These are phyloP conservation scores for Scotopteryx bipunctaria DNA, from an alignment of 2,888 invertebrate species.

Conservation along the genomic window DNA sequence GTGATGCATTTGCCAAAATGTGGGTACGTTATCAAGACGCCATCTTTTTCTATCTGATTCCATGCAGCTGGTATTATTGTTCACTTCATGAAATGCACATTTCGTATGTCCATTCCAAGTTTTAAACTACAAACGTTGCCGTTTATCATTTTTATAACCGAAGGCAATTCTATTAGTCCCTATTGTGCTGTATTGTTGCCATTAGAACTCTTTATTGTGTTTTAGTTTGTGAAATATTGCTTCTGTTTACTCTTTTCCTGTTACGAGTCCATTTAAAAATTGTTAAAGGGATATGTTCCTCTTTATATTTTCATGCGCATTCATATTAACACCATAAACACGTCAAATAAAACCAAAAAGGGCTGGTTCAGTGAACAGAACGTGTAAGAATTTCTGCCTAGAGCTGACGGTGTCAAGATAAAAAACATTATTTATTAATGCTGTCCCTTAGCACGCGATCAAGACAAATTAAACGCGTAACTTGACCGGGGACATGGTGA, in stretches of 20 bases:
- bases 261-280: conserved; percentile 6
- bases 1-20: conserved; percentile 80
- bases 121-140: conserved; percentile 46
- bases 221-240: conserved; percentile 13
- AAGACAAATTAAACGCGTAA: conserved; percentile 80
- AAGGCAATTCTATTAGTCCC: conserved; percentile 38
- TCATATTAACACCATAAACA: conserved; percentile 44
- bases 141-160: conserved; percentile 57
- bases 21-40: conserved; percentile 77
- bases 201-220: conserved; percentile 41
- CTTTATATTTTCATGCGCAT: conserved; percentile 40
- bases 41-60: conserved; percentile 44
- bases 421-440: conserved; percentile 76
- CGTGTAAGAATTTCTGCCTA: conserved; percentile 79
- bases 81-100: conserved; percentile 55
- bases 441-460: conserved; percentile 73
- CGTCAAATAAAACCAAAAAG: conserved; percentile 57
- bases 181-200: conserved; percentile 45
- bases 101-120: conserved; percentile 39
- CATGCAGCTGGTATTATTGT: conserved; percentile 71
- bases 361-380: conserved; percentile 67
- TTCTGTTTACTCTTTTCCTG: conserved; percentile 12
- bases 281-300: conserved; percentile 24
- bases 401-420: conserved; percentile 71
- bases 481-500: conserved; percentile 65